Base-by-base conservation (phyloP, 92 coral and sea anemone genomes). In the Porites cylindrica region DNA sequence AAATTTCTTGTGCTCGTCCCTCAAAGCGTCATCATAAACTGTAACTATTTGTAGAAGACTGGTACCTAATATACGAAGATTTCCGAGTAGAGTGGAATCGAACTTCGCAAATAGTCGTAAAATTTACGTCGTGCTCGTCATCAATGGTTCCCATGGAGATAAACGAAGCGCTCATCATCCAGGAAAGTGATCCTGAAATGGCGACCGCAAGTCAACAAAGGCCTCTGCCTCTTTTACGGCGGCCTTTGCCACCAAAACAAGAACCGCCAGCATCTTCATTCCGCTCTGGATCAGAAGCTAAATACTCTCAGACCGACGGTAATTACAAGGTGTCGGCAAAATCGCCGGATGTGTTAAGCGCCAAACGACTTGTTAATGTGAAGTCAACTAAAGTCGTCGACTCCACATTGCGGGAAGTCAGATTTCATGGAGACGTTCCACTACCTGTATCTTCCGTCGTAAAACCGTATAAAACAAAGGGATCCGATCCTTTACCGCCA, bases 191-290 rank as follows among this genome's bases (percentile, higher is more conserved):
- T 65, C 85, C 43, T 84, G 89, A 93, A 77, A 97, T 97, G 99
- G 99, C 99, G 93, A 95, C 96, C n/a, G 91, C 94, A 79, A 90
- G 92, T 24, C 63, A 87, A 11, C 89, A 72, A 11, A 81, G 90
- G 58, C 90, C 93, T 20, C 78, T 91, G 67, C 94, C 95, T 70
- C 98, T 97, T 78, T 89, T 97, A 78, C 95, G 99, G 60, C 98
- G 99, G 53, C 99, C 99, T 80, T 88, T 97, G 63, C 99, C 99
- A 43, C 99, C 99, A 53, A 95, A 97, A 82, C 84, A 86, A 20
- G 54, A 80, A 8, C 86, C 82, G 19, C 91, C 93, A 51, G 86
- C 93, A 38, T 81, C 93, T 51, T 52, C 84, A 26, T 54, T 88
- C 61, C 85, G 84, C 32, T 66, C 91, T 21, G 70, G 72, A 80